Evolutionary conservation across 2,888 invertebrate genomes (phyloP), one percentile per base, ranked within the genome.

Genomic region (Tetrapedia diversipes): DNA sequence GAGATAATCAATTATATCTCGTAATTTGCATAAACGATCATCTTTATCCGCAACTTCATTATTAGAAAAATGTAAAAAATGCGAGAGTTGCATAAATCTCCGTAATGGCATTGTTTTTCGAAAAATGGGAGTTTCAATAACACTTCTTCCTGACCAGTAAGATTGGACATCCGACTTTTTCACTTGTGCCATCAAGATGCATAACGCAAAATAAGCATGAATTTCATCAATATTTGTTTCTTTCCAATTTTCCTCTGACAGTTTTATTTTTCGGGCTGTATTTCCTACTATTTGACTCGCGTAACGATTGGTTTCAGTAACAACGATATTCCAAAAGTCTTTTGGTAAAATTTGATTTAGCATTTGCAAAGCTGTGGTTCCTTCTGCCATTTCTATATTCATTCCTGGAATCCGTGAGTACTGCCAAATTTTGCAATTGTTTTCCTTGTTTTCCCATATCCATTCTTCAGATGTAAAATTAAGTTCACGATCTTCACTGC

Each of bases 1-100:
- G 53, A 82, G 81, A 71, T 84, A 76, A 69, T 86, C 76, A 64
- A 87, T 75, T 56, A 87, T 71, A 68, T 70, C 81, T 47, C 27
- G 27, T 27, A 47, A 47, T 47, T 47, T 47, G 22, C 22, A 45
- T 45, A 45, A 45, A 45, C 4, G 11, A 45, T 45, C 19, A 45
- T 45, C 45, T 22, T 45, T 11, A 10, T 45, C 22, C 10, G 1
- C 10, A 45, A 45, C 10, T 45, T 45, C 22, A 45, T 45, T 45
- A 45, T 45, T 45, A 19, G 69, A 43, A 70, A 82, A 79, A 43
- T 79, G 79, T 43, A 79, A 45, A 64, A 60, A 77, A 7, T 61
- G 29, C 14, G 47, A 32, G 7, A 77, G 27, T 49, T 68, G 49
- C 14, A 19, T 16, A 67, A 67, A 67, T 47, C 67, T 57, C 22